Evolutionary conservation across 1,140 invertebrate genomes (phyloP), one percentile per base, ranked within the genome.

Genomic region (Fopius arisanus): DNA sequence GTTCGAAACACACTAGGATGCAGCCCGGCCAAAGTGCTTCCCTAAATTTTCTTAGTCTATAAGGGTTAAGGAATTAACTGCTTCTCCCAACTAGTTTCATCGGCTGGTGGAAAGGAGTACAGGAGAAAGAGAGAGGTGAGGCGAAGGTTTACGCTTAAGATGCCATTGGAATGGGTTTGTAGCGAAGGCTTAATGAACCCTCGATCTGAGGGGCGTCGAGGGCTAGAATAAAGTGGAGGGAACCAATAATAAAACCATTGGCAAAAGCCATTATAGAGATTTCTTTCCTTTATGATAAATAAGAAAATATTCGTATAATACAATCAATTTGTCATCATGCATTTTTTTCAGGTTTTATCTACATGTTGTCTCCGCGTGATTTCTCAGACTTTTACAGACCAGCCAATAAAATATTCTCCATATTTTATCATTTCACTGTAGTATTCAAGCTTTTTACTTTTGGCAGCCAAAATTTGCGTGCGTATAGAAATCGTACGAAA

Each of bases 21-120:
- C 51, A 54, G 21, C 51, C 1, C 9, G 51, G 16, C 9, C 51
- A 54, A 54, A 54, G 51, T 54, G 51, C 51, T 54, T 54, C 81
- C 75, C 81, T 84, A 86, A 87, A 87, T 86, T 86, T 86, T 83
- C 81, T 80, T 76, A 19, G 83, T 84, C 81, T 86, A 86, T 84
- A 87, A 87, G 85, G 85, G 85, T 87, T 87, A 86, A 87, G 83
- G 84, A 88, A 87, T 86, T 87, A 87, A 87, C 75, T 66, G 68
- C 75, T 66, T 70, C 71, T 75, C 71, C 75, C 80, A 77, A 74
- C 65, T 78, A 78, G 78, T 43, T 43, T 77, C 76, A 33, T 76
- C 31, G 70, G 70, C 67, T 14, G 14, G 4, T 43, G 73, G 43
- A 75, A 70, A 41, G 77, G 73, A 73, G 68, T 68, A 77, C 33